Evolutionary conservation across 1,140 invertebrate species (phyloP), one percentile per base, ranked within the genome.

Genomic region (Trichomalopsis sarcophagae): DNA sequence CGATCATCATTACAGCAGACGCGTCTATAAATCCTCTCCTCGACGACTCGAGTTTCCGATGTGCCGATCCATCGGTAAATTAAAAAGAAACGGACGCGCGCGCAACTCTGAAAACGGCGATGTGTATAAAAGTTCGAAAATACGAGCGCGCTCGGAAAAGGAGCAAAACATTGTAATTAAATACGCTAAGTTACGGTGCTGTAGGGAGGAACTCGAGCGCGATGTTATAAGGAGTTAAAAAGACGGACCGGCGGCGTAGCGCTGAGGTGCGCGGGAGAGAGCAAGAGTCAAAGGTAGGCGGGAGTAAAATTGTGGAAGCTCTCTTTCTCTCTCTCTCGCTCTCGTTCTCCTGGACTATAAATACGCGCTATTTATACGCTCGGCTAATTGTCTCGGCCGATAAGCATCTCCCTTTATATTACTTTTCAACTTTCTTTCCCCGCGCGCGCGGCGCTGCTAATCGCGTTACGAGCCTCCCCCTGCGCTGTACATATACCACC

Each of bases 351-450:
- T 21, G 36, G 89, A 91, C 91, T 91, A 91, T 91, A 91, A 92
- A 93, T 92, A 92, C 89, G 87, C 84, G 86, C 90, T 92, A 91
- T 92, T 93, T 93, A 91, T 93, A 91, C 90, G 91, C 91, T 88
- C 89, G 86, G 92, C 91, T 93, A 93, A 93, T 93, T 93, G 92
- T 93, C 92, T 92, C 87, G 89, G 86, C 83, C 87, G 92, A 93
- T 93, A 93, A 92, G 87, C 87, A 93, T 93, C 92, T 91, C 87
- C 87, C 90, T 89, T 92, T 91, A 82, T 91, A 91, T 92, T 92
- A 92, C 91, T 91, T 92, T 90, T 88, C 89, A 90, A 90, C 89
- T 90, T 80, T 88, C 89, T 90, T 91, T 88, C 89, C 40, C 40
- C 89, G 85, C 88, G 88, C 85, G 62, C 77, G 86, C 66, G 80